Evolutionary conservation across 2,888 invertebrate species (phyloP), one percentile per base, ranked within the genome.

Genomic region (Drosophila demipolita): DNA sequence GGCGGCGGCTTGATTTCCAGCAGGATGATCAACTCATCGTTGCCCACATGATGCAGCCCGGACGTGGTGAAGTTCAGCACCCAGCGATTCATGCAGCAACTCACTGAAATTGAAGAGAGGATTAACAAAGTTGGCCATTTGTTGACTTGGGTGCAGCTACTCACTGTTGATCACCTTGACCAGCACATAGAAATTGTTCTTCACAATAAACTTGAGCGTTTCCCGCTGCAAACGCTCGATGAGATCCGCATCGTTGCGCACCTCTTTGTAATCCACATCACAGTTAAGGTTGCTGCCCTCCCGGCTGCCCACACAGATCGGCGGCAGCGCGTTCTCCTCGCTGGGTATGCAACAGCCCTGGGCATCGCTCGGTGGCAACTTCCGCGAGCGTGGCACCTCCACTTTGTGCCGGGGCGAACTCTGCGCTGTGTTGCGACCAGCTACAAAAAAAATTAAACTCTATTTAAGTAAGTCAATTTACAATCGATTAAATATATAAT

Each of bases 11-110:
- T 95, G 38, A 95, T 93, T 92, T 97, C 97, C 29, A 97, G 93
- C 45, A 97, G 91, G 66, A 97, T 94, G 53, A 97, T 95, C 26
- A 98, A 94, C 93, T 97, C 97, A 90, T 97, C 97, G 91, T 97
- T 97, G 3, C 97, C 97, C 23, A 97, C 97, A 67, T 95, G 95
- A 69, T 95, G 95, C 92, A 97, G 94, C 17, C 97, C 97, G 79
- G 95, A 94, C 0, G 97, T 96, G 29, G 96, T 95, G 84, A 97
- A 96, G 91, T 96, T 96, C 95, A 97, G 97, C 70, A 96, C 96
- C 72, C 94, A 94, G 81, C 95, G 95, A 87, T 96, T 95, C 74
- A 96, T 95, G 91, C 96, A 96, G 90, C 97, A 97, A 87, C 95
- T 95, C 94, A 97, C 96, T 96, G 90, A 3, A 54, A 1, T 29